These are phyloP conservation scores for Camponotus pennsylvanicus DNA, from an alignment of 1,140 invertebrate genomes.

Conservation along the genomic window DNA sequence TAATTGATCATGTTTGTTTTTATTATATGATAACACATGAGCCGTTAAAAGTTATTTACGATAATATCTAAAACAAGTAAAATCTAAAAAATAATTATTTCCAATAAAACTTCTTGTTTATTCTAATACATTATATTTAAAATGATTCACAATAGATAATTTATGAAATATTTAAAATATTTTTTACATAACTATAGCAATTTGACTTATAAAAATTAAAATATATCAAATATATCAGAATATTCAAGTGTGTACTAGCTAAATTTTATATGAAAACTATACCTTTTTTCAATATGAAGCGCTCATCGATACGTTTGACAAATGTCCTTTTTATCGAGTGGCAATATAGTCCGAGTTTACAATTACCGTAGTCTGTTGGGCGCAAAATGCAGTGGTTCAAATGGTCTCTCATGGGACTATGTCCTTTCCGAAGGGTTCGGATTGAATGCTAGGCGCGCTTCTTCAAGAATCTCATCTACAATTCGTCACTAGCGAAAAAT, in stretches of 20 bases:
- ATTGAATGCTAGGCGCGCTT: constrained; percentile 44
- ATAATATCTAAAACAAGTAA: background rate
- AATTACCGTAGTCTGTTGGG: constrained; percentile 65
- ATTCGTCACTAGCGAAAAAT: constrained; percentile 68
- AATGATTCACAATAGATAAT: too few species aligned
- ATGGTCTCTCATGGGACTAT: constrained; percentile 14
- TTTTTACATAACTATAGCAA: background rate
- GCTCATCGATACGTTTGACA: constrained; percentile 74
- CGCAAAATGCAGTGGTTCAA: constrained; percentile 34
- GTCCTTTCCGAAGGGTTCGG: background rate
- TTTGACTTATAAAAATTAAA: background rate
- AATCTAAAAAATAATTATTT: background rate
- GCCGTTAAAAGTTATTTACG: background rate
- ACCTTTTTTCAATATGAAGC: constrained; percentile 65
- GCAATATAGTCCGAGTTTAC: constrained; percentile 64
- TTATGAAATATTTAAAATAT: too few species aligned
- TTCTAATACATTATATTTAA: background rate
- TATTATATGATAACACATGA: background rate
- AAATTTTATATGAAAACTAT: background rate
- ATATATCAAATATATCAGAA: constrained; percentile 9
- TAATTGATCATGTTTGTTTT: background rate
- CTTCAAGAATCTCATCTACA: constrained; percentile 38
- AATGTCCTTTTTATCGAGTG: constrained; percentile 72
- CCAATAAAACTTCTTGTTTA: background rate
- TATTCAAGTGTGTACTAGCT: constrained; percentile 41